Evolutionary conservation across 1,140 invertebrate genomes (phyloP), one percentile per base, ranked within the genome.

Genomic region (Drosophila sp.): DNA sequence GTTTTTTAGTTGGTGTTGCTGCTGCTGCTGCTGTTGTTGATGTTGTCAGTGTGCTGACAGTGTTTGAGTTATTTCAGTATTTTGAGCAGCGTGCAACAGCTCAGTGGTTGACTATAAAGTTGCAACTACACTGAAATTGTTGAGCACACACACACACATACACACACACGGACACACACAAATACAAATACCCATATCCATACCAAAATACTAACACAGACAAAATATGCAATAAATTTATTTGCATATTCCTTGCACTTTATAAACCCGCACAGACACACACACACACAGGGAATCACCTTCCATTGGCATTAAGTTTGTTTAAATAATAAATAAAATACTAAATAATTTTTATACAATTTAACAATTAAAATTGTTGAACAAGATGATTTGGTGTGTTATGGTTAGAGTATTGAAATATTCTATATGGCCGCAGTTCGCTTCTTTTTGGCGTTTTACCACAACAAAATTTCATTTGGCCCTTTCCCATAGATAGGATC

Each of bases 41-140:
- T 33, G 50, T 54, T 47, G 60, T 76, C 44, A 50, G 35, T 55
- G 35, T 55, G 66, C 68, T 73, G 81, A 69, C 73, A 70, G 65
- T 71, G 70, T 80, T 80, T 80, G 61, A 80, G 78, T 75, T 78
- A 80, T 85, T 85, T 64, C 78, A 63, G 58, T 50, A 75, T 63
- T 82, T 76, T 67, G 38, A 66, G 64, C 72, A 56, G 38, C 57
- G 11, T 23, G 47, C 63, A 58, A 35, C 54, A 67, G 23, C 32
- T 33, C 25, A 54, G 56, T 32, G 44, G 44, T 32, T 60, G 30
- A 41, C 56, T 63, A 70, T 80, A 84, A 80, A 72, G 80, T 82
- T 76, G 58, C 72, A 70, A 60, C 65, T 38, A 62, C 54, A 35
- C 67, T 58, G 41, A 77, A 67, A 74, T 81, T 84, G 65, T 71